Conservation (phyloP, 1,140 invertebrate genomes). For the Episyrphus balteatus region DNA sequence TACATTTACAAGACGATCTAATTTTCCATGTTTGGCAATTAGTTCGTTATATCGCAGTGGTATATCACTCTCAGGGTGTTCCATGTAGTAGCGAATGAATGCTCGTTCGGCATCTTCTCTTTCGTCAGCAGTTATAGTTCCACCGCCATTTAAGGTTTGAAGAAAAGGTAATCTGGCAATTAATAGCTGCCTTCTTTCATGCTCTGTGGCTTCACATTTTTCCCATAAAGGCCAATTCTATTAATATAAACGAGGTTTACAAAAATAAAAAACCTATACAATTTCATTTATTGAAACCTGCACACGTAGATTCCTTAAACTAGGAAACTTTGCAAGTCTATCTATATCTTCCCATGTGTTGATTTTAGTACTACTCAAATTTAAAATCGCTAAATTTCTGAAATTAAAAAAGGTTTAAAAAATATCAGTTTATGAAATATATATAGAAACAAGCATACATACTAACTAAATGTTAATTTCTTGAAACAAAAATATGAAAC, state of each 20-base stretch:
- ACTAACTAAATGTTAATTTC: no score
- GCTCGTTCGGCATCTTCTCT: conserved; percentile 85
- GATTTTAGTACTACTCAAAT: conserved; percentile 72
- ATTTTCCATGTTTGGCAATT: conserved; percentile 68
- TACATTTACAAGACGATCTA: conserved; percentile 76
- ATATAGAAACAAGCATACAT: no score
- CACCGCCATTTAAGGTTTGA: conserved; percentile 76
- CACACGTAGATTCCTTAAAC: conserved; percentile 69
- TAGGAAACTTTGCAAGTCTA: conserved; percentile 66
- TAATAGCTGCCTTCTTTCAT: conserved; percentile 71
- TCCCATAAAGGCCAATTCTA: conserved; percentile 56
- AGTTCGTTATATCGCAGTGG: conserved; percentile 73
- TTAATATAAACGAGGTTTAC: background rate
- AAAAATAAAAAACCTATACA: background rate
- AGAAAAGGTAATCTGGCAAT: conserved; percentile 81
- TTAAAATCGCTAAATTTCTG: conserved; percentile 62
- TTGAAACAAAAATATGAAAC: no score
- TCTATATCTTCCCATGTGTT: conserved; percentile 82
- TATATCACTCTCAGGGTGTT: conserved; percentile 66
- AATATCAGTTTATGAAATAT: no score
- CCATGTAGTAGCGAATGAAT: conserved; percentile 85
- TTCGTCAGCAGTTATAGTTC: conserved; percentile 68
- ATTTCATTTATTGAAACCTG: conserved; percentile 39
- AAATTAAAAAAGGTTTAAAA: conserved; percentile 40
- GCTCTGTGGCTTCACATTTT: conserved; percentile 70